These are phyloP conservation scores for Cantharis lateralis DNA, from an alignment of 2,888 invertebrate genomes.

Conservation along the genomic window DNA sequence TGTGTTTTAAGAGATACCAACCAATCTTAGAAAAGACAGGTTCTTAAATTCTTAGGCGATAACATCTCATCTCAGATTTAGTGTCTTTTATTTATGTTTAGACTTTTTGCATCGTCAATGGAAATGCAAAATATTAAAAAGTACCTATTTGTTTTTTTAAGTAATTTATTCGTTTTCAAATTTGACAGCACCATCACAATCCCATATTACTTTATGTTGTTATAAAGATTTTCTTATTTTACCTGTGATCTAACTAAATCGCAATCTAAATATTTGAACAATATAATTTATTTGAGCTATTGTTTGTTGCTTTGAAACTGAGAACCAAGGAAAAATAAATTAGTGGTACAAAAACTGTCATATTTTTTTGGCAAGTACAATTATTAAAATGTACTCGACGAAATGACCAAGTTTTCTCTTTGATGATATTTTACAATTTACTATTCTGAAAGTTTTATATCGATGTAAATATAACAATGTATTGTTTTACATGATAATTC, in stretches of 20 bases:
- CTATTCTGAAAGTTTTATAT: background rate
- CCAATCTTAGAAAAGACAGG: slow-evolving; percentile 43
- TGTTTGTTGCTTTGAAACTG: background rate
- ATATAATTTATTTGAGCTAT: background rate
- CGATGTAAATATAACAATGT: background rate
- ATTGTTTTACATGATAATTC: background rate
- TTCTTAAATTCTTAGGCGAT: slow-evolving; percentile 42
- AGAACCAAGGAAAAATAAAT: background rate
- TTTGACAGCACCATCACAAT: background rate
- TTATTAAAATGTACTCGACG: background rate
- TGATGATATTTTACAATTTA: background rate
- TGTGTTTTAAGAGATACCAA: slow-evolving; percentile 43
- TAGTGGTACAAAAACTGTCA: background rate
- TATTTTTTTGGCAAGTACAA: background rate
- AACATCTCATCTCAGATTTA: slow-evolving; percentile 41
- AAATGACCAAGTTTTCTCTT: background rate
- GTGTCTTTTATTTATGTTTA: slow-evolving; percentile 23
- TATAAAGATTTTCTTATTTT: no score
- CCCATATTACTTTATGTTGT: no score
- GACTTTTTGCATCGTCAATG: background rate
- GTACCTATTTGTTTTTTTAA: background rate
- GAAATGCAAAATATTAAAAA: background rate
- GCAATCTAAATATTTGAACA: background rate
- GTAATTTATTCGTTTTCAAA: background rate
- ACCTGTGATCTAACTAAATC: background rate